Evolutionary conservation across 2,888 invertebrate species (phyloP).

Genomic region (Tiliacea citrago): DNA sequence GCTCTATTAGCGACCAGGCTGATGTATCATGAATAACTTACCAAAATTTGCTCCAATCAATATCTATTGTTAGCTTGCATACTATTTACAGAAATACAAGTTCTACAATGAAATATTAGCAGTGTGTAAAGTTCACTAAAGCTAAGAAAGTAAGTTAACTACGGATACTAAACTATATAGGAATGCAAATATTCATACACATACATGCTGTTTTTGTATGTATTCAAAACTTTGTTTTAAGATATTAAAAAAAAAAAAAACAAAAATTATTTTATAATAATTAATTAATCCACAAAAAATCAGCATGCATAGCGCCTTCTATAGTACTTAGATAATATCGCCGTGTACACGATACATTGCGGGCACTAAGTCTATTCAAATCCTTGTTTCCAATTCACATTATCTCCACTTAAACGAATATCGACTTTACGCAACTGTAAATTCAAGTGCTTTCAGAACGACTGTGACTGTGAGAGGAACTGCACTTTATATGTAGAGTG

Average conservation of each 20-base stretch:
- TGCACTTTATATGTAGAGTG: neutral
- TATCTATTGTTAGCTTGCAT: constrained; percentile 56
- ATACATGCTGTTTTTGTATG: constrained; percentile 39
- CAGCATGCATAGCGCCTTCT: constrained; percentile 35
- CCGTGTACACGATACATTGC: constrained; percentile 29
- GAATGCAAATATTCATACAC: constrained; percentile 20
- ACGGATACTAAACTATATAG: constrained; percentile 9
- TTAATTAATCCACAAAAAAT: constrained; percentile 1
- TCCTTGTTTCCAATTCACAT: constrained; percentile 28
- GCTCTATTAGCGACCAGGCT: constrained; percentile 24
- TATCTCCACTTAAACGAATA: constrained; percentile 6
- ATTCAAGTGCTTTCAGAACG: neutral
- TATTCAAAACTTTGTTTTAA: neutral
- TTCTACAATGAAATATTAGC: constrained; percentile 43
- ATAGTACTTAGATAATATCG: constrained; percentile 16
- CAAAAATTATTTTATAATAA: neutral
- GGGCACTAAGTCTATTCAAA: constrained; percentile 16
- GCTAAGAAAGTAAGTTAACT: constrained; percentile 24
- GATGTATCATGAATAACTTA: constrained; percentile 52
- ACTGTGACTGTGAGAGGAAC: neutral
- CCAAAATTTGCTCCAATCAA: constrained; percentile 14
- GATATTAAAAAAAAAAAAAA: neutral
- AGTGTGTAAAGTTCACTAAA: constrained; percentile 3
- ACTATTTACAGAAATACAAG: constrained; percentile 29
- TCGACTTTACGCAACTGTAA: neutral